phyloP scores from a whole-genome alignment of 1,140 invertebrate species.

The Caenorhabditis latens region DNA sequence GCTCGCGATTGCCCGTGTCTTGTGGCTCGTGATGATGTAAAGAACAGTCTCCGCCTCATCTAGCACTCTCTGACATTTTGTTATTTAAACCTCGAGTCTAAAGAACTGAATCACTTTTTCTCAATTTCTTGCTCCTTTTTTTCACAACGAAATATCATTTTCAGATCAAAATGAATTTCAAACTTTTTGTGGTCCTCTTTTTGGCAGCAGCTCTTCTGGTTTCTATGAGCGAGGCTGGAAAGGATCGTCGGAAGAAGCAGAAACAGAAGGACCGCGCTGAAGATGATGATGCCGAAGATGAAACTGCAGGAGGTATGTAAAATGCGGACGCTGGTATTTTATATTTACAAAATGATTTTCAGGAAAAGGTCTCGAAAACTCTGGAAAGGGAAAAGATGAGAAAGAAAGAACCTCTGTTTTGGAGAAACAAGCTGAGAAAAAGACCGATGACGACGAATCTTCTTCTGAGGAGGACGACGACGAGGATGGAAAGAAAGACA shows the following conservation, averaged over 20 bases:
- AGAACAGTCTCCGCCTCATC: conserved; percentile 37
- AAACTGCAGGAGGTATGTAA: neutral
- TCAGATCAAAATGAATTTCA: conserved; percentile 6
- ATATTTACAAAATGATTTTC: neutral
- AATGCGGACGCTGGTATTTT: neutral
- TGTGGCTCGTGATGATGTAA: neutral
- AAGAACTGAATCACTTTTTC: neutral
- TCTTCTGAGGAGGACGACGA: conserved; percentile 40
- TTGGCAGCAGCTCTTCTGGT: conserved; percentile 13
- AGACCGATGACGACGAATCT: conserved; percentile 7
- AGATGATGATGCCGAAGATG: neutral
- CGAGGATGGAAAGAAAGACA: conserved; percentile 20
- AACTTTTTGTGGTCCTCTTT: neutral
- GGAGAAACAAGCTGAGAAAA: conserved; percentile 38
- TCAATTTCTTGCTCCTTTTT: neutral
- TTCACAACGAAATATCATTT: neutral
- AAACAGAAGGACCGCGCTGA: neutral
- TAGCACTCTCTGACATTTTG: neutral
- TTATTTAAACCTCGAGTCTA: neutral
- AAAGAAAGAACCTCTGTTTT: conserved; percentile 26
- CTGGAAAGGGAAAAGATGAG: conserved; percentile 15
- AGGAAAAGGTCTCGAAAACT: neutral
- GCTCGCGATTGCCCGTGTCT: neutral
- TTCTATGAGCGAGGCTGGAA: neutral
- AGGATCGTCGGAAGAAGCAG: conserved; percentile 34